Percentiles rank a stretch among this genome's conserved stretches.
Evolutionary conservation across 1,140 invertebrate species (phyloP).

Genomic region (Drosophila seguyi): DNA sequence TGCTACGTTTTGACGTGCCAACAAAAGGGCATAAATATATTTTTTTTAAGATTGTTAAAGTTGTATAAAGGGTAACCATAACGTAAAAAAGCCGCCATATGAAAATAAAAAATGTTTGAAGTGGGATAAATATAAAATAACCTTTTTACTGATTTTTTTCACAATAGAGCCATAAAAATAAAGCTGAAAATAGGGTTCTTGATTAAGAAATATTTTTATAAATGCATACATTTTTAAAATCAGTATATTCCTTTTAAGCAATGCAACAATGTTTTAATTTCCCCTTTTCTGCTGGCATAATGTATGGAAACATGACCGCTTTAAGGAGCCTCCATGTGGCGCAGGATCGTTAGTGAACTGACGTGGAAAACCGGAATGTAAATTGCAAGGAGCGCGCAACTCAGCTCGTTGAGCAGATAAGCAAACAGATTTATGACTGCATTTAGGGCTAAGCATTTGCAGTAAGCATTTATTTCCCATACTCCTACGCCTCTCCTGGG

Average conservation of each 20-base stretch:
- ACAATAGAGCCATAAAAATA: conserved; percentile 2
- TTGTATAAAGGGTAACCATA: conserved; percentile 1
- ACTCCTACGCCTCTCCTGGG: not conserved
- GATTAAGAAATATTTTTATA: not conserved
- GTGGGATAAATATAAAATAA: not conserved
- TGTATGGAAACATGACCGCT: not conserved
- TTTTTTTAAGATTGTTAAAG: conserved; percentile 40
- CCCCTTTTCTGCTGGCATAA: not conserved
- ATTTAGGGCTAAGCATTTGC: conserved; percentile 35
- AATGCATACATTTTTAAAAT: not conserved
- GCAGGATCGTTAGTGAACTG: conserved; percentile 66
- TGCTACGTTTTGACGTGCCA: conserved; percentile 28
- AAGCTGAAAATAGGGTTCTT: not conserved
- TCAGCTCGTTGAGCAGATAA: conserved; percentile 59
- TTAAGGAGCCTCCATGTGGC: not conserved
- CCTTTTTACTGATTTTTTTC: not conserved
- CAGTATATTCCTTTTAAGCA: not conserved
- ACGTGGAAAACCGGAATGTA: conserved; percentile 58
- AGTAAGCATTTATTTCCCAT: conserved; percentile 11
- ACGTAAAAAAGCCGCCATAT: not conserved
- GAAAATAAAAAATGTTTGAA: conserved; percentile 9
- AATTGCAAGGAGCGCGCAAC: conserved; percentile 52
- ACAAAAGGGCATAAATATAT: conserved; percentile 38
- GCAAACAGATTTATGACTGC: conserved; percentile 73
- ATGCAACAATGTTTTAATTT: not conserved